phyloP scores from a whole-genome alignment of 53 echinoderm and acorn worm species.

The Mesocentrotus franciscanus region DNA sequence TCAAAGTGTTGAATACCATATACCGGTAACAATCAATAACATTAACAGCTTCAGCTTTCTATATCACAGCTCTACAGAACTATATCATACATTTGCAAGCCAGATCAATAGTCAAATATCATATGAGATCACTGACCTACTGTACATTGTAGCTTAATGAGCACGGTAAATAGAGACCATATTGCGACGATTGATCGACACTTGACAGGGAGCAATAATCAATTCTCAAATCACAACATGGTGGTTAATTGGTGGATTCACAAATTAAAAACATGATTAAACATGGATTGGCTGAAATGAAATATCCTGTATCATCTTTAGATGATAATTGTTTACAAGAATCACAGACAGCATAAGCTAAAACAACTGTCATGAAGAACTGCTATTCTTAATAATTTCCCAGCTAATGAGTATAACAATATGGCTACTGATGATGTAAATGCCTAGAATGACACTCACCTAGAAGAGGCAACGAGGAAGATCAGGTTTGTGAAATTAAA shows the following conservation, averaged over 20 bases:
- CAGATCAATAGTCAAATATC: constrained; percentile 1
- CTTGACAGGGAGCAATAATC: constrained; percentile 3
- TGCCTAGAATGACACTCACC: too few relatives aligned
- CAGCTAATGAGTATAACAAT: background rate
- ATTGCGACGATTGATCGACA: constrained; percentile 34
- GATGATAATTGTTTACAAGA: background rate
- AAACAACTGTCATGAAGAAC: background rate
- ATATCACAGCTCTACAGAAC: too few relatives aligned
- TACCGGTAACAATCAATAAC: too few relatives aligned
- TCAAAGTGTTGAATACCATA: too few relatives aligned
- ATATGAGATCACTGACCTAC: constrained; percentile 3
- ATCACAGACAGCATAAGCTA: background rate
- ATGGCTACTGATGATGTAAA: background rate
- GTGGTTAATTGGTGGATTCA: background rate
- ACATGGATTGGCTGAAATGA: background rate
- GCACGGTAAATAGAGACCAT: background rate
- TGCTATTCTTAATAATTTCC: background rate
- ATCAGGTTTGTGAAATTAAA: too few relatives aligned
- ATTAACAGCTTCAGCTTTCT: too few relatives aligned
- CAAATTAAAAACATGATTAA: constrained; percentile 28
- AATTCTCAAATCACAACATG: background rate
- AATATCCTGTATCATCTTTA: background rate
- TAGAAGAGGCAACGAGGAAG: too few relatives aligned
- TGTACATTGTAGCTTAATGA: background rate
- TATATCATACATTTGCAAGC: background rate